phyloP scores from a whole-genome alignment of 2,113 vertebrate species.

The Apteryx mantelli region DNA sequence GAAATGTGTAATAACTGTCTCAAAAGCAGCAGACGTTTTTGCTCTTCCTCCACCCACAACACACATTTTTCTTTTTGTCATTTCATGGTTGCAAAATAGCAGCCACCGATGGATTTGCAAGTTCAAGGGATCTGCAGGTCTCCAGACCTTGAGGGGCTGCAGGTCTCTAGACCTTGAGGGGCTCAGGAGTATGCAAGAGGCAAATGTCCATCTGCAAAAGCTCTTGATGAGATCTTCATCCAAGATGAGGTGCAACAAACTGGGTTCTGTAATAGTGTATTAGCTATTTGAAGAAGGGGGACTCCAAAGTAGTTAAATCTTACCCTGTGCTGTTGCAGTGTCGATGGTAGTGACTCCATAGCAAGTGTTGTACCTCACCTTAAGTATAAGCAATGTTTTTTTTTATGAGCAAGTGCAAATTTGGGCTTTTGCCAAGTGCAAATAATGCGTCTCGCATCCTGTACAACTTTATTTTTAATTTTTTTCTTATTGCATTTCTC shows the following conservation, averaged over 20 bases:
- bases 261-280: no score
- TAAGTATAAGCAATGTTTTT: fast-evolving
- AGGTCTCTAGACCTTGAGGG: background rate
- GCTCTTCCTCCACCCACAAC: background rate
- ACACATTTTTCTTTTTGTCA: background rate
- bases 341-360: background rate
- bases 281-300: background rate
- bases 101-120: background rate
- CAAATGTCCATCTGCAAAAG: background rate
- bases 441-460: fast-evolving
- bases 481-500: background rate
- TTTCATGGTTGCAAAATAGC: background rate
- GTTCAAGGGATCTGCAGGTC: background rate
- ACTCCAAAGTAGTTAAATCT: background rate
- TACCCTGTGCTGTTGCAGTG: background rate
- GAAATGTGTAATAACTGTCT: background rate
- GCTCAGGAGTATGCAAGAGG: background rate
- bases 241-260: background rate
- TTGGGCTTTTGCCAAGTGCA: background rate
- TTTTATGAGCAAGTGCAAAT: fast-evolving
- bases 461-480: no score
- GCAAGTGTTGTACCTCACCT: background rate
- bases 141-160: background rate
- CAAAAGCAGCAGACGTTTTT: background rate
- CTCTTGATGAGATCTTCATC: background rate